Percentiles rank a stretch among this genome's conserved stretches.
Evolutionary conservation across 2,113 vertebrate genomes (phyloP).

Genomic region (Myocastor coypus): DNA sequence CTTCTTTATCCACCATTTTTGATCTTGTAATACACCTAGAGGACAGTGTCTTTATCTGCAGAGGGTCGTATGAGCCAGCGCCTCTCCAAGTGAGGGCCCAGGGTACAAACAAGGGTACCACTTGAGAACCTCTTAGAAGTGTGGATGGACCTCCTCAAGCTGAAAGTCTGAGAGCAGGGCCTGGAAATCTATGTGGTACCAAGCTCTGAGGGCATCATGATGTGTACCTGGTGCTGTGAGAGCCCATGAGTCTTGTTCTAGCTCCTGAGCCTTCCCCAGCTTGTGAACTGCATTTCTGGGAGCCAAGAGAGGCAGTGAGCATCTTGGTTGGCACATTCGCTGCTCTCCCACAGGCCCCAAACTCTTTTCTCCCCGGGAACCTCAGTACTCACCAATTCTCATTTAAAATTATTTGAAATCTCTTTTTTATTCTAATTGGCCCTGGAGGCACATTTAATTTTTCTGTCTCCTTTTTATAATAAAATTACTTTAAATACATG

Average conservation of each 20-base stretch:
- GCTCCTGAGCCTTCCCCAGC: background rate
- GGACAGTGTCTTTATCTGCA: background rate
- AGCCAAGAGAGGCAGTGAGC: background rate
- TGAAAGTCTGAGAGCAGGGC: background rate
- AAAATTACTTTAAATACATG: slow-evolving; percentile 37
- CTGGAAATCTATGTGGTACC: background rate
- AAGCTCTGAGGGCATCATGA: background rate
- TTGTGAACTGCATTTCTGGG: no score
- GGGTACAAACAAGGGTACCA: background rate
- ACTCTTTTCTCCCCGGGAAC: background rate
- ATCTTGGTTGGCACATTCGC: background rate
- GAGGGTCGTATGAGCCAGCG: background rate
- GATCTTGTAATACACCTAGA: background rate
- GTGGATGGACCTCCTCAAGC: background rate
- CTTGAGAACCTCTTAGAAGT: background rate
- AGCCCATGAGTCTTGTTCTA: background rate
- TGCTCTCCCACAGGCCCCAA: background rate
- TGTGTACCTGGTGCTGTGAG: background rate
- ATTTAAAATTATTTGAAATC: background rate
- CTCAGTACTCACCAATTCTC: background rate
- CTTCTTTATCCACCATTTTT: background rate
- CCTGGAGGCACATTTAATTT: background rate
- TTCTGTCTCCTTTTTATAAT: background rate
- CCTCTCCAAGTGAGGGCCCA: background rate
- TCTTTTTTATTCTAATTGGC: background rate